Conservation (phyloP, 2,113 vertebrate species). For the Apteryx mantelli region DNA sequence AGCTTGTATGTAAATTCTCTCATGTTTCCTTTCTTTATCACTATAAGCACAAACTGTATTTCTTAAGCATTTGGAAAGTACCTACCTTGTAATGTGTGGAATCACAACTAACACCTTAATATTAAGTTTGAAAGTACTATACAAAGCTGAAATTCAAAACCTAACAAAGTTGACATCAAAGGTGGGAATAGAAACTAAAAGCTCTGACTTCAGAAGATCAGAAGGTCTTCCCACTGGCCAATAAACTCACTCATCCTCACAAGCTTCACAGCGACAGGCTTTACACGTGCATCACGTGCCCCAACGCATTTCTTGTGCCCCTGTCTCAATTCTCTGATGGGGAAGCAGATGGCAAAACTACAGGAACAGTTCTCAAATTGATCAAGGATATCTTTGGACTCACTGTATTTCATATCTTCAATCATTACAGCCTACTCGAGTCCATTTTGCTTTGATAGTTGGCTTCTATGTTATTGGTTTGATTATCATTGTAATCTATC, state of each 20-base stretch:
- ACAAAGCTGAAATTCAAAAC: not conserved
- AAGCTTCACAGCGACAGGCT: not conserved
- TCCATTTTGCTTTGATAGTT: not conserved
- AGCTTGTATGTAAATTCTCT: not conserved
- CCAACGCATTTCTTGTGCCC: not conserved
- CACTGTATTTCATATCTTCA: not conserved
- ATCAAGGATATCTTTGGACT: not conserved
- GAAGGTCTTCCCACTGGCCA: not conserved
- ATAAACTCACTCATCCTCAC: not conserved
- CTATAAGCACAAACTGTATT: not conserved
- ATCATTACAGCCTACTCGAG: not conserved
- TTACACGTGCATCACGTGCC: not conserved
- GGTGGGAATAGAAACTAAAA: slow-evolving; percentile 6
- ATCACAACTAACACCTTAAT: not conserved
- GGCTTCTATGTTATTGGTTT: not conserved
- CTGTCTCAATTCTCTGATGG: not conserved
- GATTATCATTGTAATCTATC: not conserved
- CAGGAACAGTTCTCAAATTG: not conserved
- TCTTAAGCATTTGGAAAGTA: not conserved
- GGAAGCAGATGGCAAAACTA: not conserved
- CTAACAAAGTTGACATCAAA: not conserved
- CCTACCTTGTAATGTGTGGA: not conserved
- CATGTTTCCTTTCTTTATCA: not conserved
- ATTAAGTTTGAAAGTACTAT: not conserved
- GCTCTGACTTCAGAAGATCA: not conserved